Base-by-base conservation (phyloP, 30 jellyfish, hydroid and myxozoan genomes). In the Cassiopea andromeda region DNA sequence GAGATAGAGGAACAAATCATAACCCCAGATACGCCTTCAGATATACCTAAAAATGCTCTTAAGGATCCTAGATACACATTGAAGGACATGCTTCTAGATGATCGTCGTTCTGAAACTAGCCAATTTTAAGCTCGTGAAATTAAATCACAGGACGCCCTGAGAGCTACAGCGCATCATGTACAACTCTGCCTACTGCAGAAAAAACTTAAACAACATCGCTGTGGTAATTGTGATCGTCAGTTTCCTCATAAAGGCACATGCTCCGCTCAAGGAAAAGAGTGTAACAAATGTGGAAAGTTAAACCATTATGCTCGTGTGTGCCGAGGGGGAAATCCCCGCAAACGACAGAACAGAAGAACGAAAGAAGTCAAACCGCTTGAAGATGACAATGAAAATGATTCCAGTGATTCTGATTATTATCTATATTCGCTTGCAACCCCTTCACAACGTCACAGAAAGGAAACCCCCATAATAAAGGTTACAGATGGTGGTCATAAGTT, bases 171-270 rank as follows among this genome's bases (percentile, higher is more conserved):
- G 27, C 27, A 17, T 73, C 82, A 0, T 7, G 27, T 17, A 6
- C 0, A 73, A 44, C 82, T 17, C 61, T 7, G 9, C 82, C 43
- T 38, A 13, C 59, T 12, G 59, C 61, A 2, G 59, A 73, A 15
- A 15, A 66, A 66, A 66, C 7, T 0, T 16, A 14, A 14, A 19
- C 8, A 76, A 44, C 14, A 7, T 9, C 54, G 60, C 27, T 80
- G 89, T 80, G 58, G 58, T 59, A 80, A 75, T 59, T 80, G 89
- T 60, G 89, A 79, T 7, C 79, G 89, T 7, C n/a, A 48, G 44
- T 80, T 43, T 59, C 89, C 89, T 8, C 89, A 60, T 75, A 50
- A 76, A 50, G 89, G 79, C 18, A 3, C 60, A 16, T 80, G 89
- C 89, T 50, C 89, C 60, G 89, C 89, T 7, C 17, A 80, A 19